These are phyloP conservation scores for Pampus argenteus DNA, from an alignment of 2,797 vertebrate species.

Conservation along the genomic window DNA sequence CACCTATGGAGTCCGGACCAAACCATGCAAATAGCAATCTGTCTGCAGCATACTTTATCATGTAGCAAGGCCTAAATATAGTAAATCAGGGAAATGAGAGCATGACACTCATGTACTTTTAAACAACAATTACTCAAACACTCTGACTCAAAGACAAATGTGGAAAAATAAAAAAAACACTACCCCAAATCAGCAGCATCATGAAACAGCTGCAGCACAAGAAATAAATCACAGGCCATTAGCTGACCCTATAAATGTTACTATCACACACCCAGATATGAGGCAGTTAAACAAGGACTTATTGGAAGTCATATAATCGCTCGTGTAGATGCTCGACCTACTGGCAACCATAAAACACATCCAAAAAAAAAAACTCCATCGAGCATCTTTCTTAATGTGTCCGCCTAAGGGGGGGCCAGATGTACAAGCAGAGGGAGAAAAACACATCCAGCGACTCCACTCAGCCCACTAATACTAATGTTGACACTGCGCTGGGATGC, in stretches of 20 bases:
- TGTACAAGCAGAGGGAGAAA: constrained; percentile 27
- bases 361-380: constrained; percentile 29
- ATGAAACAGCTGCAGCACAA: constrained; percentile 26
- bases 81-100: not conserved
- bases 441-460: constrained; percentile 21
- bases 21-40: too few relatives aligned
- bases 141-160: constrained; percentile 3
- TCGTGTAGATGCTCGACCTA: not conserved
- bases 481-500: not conserved
- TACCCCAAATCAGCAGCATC: not conserved
- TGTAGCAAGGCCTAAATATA: not conserved
- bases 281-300: constrained; percentile 18
- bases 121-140: constrained; percentile 1
- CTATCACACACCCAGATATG: not conserved
- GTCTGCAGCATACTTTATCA: constrained; percentile 12
- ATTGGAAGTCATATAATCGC: not conserved
- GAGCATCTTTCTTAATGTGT: constrained; percentile 33
- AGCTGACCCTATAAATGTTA: constrained; percentile 11
- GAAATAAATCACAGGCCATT: not conserved
- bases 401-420: constrained; percentile 36
- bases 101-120: not conserved
- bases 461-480: constrained; percentile 20
- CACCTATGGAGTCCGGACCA: not conserved
- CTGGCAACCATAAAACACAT: constrained; percentile 24
- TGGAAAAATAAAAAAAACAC: not conserved